Evolutionary conservation across 1,140 invertebrate genomes (phyloP), one percentile per base, ranked within the genome.

Genomic region (Drosophila dunni): DNA sequence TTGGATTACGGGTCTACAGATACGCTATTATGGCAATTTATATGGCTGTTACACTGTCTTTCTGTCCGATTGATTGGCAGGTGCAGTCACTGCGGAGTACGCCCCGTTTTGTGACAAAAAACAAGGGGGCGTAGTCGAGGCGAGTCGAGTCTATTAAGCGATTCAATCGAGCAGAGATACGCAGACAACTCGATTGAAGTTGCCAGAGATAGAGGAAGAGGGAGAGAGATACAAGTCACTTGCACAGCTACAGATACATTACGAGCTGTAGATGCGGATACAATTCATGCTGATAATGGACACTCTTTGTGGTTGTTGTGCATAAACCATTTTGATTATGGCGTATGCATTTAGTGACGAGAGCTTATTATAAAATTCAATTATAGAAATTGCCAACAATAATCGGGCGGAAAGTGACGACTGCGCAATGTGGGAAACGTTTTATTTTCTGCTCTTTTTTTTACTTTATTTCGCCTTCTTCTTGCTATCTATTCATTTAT

Each of bases 291-390:
- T 67, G 70, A 73, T 73, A 68, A 68, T 68, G 65, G 46, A 13
- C 46, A 38, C n/a, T 48, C n/a, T 48, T 10, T 61, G 29, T 24
- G 2, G 38, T 7, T 53, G 38, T 44, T 17, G 46, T 20, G 34
- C 24, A 50, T 73, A 73, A 73, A 65, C 64, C 65, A 74, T 68
- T 29, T 74, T 74, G 65, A 74, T 74, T 74, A 74, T 68, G 33
- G 54, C 33, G 46, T 56, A 7, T 29, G 24, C 29, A 56, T 65
- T 13, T 42, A 50, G 70, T 60, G 71, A 29, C 24, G 24, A 33
- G 24, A 63, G 67, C 67, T 75, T 75, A 75, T 75, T 75, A 75
- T 61, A 75, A 75, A 75, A 75, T 71, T 75, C 72, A 75, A 75
- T 75, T 75, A 75, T 75, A 42, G 67, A 70, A 75, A 75, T 75